Conservation (phyloP, 1,140 invertebrate genomes). For the Panulirus ornatus region DNA sequence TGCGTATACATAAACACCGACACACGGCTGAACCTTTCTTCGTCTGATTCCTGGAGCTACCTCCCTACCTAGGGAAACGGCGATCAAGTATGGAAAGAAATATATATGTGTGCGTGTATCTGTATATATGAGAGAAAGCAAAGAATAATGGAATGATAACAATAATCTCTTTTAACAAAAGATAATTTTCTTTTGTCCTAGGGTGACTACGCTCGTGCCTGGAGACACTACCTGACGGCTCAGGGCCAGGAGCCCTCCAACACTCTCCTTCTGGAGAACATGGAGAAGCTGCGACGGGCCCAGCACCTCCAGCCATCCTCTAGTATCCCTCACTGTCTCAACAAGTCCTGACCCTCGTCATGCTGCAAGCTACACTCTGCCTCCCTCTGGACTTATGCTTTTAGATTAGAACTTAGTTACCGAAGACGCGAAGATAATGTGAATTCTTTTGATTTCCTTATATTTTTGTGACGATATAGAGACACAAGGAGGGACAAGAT, state of each 20-base stretch:
- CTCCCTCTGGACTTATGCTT: neutral
- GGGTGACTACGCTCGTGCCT: slow-evolving; percentile 76
- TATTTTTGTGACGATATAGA: too few species aligned
- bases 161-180: too few species aligned
- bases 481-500: too few species aligned
- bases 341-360: slow-evolving; percentile 38
- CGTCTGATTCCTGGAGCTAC: too few species aligned
- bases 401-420: neutral
- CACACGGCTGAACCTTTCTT: too few species aligned
- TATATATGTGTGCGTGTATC: too few species aligned
- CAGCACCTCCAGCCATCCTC: slow-evolving; percentile 47
- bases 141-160: too few species aligned
- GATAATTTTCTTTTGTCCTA: slow-evolving; percentile 33
- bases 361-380: neutral
- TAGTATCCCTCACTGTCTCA: slow-evolving; percentile 48
- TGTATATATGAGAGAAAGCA: too few species aligned
- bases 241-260: slow-evolving; percentile 76
- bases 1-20: too few species aligned
- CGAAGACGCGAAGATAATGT: neutral
- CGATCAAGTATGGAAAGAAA: too few species aligned
- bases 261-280: slow-evolving; percentile 76
- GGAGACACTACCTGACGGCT: slow-evolving; percentile 76
- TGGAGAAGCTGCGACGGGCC: slow-evolving; percentile 76
- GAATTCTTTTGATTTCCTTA: too few species aligned
- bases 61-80: too few species aligned